Percentiles rank a stretch among this genome's conserved stretches.
Evolutionary conservation across 2,888 invertebrate genomes (phyloP).

Genomic region (Scaptomyza flava): DNA sequence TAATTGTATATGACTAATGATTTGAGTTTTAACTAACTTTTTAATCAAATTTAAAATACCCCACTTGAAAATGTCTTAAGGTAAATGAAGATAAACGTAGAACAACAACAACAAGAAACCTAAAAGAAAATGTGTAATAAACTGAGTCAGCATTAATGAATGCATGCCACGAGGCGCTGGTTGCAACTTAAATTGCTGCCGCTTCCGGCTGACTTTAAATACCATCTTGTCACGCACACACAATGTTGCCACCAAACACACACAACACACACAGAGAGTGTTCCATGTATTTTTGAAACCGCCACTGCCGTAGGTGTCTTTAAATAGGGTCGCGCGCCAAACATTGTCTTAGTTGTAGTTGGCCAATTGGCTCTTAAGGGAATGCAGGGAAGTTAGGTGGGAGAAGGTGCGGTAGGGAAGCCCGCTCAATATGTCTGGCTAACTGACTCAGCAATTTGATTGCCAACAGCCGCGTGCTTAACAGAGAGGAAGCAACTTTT

Average conservation of each 20-base stretch:
- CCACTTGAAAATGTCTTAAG: neutral
- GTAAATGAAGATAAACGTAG: neutral
- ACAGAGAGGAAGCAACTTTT: conserved; percentile 70
- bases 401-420: neutral
- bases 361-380: conserved; percentile 41
- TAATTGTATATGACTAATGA: too few species aligned
- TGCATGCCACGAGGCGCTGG: conserved; percentile 58
- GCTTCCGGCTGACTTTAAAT: conserved; percentile 84
- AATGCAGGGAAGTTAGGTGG: neutral
- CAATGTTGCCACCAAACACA: conserved; percentile 50
- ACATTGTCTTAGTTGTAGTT: conserved; percentile 67
- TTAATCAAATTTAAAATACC: neutral
- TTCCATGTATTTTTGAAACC: conserved; percentile 43
- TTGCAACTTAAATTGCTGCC: conserved; percentile 83
- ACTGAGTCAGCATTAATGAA: conserved; percentile 63
- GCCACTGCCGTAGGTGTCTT: conserved; percentile 57
- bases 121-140: neutral
- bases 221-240: conserved; percentile 83
- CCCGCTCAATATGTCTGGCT: conserved; percentile 77
- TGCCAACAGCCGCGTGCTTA: conserved; percentile 57
- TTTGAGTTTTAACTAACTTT: too few species aligned
- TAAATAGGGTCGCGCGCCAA: conserved; percentile 45
- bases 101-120: conserved; percentile 8
- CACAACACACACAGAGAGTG: conserved; percentile 4
- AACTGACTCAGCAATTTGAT: conserved; percentile 80